phyloP scores from a whole-genome alignment of 2,797 vertebrate species.

The Borostomias antarcticus region DNA sequence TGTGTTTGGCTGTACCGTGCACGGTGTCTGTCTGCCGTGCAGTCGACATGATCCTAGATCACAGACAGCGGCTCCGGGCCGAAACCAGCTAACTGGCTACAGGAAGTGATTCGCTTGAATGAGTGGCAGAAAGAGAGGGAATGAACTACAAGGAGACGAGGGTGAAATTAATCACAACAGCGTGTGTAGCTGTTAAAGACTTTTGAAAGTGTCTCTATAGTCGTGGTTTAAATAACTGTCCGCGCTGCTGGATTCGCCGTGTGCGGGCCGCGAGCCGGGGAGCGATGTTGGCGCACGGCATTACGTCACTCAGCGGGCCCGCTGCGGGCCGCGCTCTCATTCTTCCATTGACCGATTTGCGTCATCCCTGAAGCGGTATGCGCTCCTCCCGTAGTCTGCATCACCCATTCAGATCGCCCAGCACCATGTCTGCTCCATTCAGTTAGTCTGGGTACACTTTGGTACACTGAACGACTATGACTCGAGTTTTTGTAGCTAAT shows the following conservation, averaged over 20 bases:
- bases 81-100: slow-evolving; percentile 40
- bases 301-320: slow-evolving; percentile 65
- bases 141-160: neutral
- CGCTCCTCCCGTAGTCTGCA: neutral
- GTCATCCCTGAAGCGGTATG: neutral
- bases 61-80: slow-evolving; percentile 27
- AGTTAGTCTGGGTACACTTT: neutral
- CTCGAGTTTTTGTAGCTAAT: neutral
- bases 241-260: slow-evolving; percentile 10
- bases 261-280: slow-evolving; percentile 49
- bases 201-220: neutral
- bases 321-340: slow-evolving; percentile 26
- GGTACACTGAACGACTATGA: neutral
- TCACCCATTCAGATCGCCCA: neutral
- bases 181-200: neutral
- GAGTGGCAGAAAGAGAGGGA: slow-evolving; percentile 44
- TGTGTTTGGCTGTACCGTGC: neutral
- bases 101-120: slow-evolving; percentile 76
- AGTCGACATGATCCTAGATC: too few relatives aligned
- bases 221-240: slow-evolving; percentile 8
- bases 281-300: slow-evolving; percentile 24
- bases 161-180: neutral
- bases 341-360: slow-evolving; percentile 9
- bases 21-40: neutral
- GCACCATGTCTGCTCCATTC: neutral